Percentiles rank a stretch among this genome's conserved stretches.
phyloP scores from a whole-genome alignment of 2,888 invertebrate genomes.

The Epiblema foenella region DNA sequence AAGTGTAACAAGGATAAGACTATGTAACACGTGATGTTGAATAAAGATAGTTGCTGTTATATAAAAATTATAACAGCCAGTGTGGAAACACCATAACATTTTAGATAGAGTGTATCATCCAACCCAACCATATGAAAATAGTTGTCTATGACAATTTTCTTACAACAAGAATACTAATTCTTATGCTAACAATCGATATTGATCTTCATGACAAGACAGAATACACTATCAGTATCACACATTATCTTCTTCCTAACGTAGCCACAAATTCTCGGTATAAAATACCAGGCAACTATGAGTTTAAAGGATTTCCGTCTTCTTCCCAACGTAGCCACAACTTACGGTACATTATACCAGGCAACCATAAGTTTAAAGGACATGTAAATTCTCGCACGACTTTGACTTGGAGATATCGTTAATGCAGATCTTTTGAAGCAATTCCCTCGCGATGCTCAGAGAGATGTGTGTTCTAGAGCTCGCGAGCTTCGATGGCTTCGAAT shows the following conservation, averaged over 20 bases:
- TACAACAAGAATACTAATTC: not conserved
- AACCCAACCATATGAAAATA: conserved; percentile 15
- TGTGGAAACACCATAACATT: no score
- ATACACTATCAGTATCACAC: not conserved
- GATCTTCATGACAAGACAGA: not conserved
- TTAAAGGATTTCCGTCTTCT: not conserved
- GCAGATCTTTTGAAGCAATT: conserved; percentile 93
- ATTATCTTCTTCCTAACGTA: not conserved
- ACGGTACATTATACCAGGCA: conserved; percentile 51
- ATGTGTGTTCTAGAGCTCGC: conserved; percentile 92
- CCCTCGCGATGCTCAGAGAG: conserved; percentile 91
- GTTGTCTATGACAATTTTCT: conserved; percentile 6
- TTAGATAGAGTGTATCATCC: not conserved
- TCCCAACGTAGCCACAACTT: conserved; percentile 6
- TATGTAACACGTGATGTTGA: no score
- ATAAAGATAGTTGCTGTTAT: no score
- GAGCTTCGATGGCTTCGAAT: conserved; percentile 86
- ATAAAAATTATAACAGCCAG: no score
- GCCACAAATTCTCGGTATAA: no score
- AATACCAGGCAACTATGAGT: no score
- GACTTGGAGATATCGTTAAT: conserved; percentile 93
- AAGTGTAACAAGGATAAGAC: no score
- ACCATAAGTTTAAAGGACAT: conserved; percentile 86
- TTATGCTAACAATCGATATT: not conserved
- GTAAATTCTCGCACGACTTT: conserved; percentile 94